A percentile compares a stretch with the other conserved stretches of the same genome.
Evolutionary conservation across 2,113 vertebrate genomes (phyloP).

Genomic region (Cynoglossus semilaevis): DNA sequence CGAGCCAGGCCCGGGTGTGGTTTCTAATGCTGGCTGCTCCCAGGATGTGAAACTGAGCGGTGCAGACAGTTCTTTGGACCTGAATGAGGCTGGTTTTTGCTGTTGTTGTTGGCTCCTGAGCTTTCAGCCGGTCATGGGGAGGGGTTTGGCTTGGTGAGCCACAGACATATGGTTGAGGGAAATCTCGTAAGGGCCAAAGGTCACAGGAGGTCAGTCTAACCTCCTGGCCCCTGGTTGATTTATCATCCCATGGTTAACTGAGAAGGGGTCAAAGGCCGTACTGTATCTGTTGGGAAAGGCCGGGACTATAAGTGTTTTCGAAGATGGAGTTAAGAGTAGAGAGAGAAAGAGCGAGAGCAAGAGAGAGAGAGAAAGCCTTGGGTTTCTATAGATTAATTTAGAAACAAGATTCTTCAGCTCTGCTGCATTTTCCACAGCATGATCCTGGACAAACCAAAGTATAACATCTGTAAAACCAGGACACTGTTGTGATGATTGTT

Average conservation of each 20-base stretch:
- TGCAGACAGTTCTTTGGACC: constrained; percentile 44
- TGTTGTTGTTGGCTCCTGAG: constrained; percentile 47
- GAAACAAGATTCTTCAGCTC: constrained; percentile 4
- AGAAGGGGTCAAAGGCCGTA: constrained; percentile 49
- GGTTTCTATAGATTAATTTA: no score
- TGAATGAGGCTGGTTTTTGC: constrained; percentile 19
- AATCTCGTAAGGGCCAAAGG: constrained; percentile 52
- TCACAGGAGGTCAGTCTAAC: constrained; percentile 60
- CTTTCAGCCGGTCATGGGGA: constrained; percentile 20
- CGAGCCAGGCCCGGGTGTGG: constrained; percentile 29
- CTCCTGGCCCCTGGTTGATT: constrained; percentile 60
- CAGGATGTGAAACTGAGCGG: constrained; percentile 47
- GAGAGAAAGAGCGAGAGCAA: constrained; percentile 12
- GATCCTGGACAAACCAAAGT: constrained; percentile 11
- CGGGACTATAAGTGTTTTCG: constrained; percentile 22
- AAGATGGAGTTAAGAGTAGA: constrained; percentile 3
- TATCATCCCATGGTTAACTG: constrained; percentile 58
- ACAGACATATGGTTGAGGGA: constrained; percentile 57
- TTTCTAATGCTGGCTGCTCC: constrained; percentile 29
- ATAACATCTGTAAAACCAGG: constrained; percentile 22
- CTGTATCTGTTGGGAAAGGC: constrained; percentile 53
- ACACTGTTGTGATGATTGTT: constrained; percentile 11
- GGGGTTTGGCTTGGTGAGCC: constrained; percentile 20
- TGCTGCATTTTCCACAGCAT: constrained; percentile 14
- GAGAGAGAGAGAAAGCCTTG: no score